Evolutionary conservation across 2,113 vertebrate genomes (phyloP).

Genomic region (Pedetes capensis): DNA sequence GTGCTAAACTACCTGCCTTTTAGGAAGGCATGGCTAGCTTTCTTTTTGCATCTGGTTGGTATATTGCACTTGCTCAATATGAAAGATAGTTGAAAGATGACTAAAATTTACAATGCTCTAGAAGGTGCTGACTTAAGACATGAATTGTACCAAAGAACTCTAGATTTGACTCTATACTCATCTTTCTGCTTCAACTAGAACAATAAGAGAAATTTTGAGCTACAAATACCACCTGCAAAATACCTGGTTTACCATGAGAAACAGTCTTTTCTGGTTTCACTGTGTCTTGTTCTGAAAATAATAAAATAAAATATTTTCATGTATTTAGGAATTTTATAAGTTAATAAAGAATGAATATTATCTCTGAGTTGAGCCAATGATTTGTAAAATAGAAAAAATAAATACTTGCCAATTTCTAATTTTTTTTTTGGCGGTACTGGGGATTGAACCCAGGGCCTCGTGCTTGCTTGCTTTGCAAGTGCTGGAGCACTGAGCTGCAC

Average conservation of each 20-base stretch:
- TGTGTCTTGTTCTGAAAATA: conserved; percentile 74
- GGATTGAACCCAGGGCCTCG: too few species aligned
- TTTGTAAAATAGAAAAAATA: conserved; percentile 19
- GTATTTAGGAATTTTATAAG: background rate
- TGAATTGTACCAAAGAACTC: background rate
- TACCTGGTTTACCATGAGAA: conserved; percentile 79
- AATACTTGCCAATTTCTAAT: too few species aligned
- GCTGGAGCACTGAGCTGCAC: too few species aligned
- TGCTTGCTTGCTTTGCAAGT: too few species aligned
- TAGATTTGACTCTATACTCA: background rate
- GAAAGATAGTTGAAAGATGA: background rate
- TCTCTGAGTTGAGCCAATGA: background rate
- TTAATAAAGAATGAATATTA: background rate
- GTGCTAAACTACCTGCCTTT: background rate
- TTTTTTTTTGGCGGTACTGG: too few species aligned
- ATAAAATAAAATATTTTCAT: conserved; percentile 53
- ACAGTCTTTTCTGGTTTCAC: conserved; percentile 70
- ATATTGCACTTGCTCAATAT: background rate
- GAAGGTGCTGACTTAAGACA: background rate
- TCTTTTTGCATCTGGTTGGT: background rate
- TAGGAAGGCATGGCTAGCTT: background rate
- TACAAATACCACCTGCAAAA: conserved; percentile 21
- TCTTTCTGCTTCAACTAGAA: background rate
- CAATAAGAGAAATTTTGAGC: background rate
- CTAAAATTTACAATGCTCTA: background rate